Percentiles rank a stretch among this genome's conserved stretches.
Evolutionary conservation across 2,888 invertebrate genomes (phyloP).

Genomic region (Chaitophorus viminalis): DNA sequence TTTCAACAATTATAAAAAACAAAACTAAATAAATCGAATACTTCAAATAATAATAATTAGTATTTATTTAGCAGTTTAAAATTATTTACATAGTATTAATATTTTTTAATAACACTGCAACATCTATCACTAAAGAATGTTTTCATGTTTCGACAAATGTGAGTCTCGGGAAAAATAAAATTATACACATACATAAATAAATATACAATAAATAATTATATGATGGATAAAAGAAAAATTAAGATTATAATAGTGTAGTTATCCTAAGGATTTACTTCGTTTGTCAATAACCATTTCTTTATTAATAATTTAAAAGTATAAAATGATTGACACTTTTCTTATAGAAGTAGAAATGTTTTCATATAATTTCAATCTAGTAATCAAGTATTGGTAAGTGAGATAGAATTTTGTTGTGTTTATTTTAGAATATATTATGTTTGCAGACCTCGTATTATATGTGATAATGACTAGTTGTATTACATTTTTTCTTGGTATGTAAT

Average conservation of each 20-base stretch:
- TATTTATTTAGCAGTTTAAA: too few species aligned
- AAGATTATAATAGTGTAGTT: neutral
- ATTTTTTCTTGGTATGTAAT: constrained; percentile 9
- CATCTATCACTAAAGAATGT: too few species aligned
- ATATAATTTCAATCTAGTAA: neutral
- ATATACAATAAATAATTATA: neutral
- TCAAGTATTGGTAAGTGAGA: neutral
- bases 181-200: neutral
- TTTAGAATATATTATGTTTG: constrained; percentile 2
- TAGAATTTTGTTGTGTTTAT: constrained; percentile 15
- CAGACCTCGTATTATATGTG: neutral
- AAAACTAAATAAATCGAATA: too few species aligned
- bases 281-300: neutral
- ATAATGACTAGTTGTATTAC: neutral
- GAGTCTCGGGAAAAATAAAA: too few species aligned
- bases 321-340: neutral
- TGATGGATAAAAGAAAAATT: neutral
- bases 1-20: too few species aligned
- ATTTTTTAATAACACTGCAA: too few species aligned
- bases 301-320: neutral
- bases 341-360: neutral
- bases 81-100: too few species aligned
- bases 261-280: neutral
- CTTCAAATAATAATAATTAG: neutral
- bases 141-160: too few species aligned